These are phyloP conservation scores for Lepilemur ruficaudatus DNA, from an alignment of 2,797 vertebrate genomes.

Conservation along the genomic window DNA sequence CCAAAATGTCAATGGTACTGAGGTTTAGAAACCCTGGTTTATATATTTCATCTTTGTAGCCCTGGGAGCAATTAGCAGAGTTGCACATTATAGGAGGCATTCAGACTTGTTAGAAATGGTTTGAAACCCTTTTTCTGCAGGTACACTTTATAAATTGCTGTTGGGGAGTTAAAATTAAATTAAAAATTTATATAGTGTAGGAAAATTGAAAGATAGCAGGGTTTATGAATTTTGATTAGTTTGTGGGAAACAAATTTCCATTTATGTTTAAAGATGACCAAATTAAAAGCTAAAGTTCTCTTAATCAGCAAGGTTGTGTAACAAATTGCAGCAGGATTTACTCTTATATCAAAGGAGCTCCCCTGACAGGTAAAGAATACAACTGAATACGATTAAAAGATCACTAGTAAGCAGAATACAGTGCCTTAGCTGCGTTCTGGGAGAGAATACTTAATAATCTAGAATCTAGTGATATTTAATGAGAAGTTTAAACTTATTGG, in stretches of 20 bases:
- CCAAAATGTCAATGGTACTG: background rate
- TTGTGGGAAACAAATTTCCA: constrained; percentile 55
- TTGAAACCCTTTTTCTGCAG: background rate
- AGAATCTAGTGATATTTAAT: constrained; percentile 50
- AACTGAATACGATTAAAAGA: constrained; percentile 80
- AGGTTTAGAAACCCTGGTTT: background rate
- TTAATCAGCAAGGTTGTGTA: constrained; percentile 79
- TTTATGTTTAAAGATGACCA: constrained; percentile 71
- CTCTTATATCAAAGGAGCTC: constrained; percentile 76
- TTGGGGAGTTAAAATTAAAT: constrained; percentile 26
- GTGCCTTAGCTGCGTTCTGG: constrained; percentile 59
- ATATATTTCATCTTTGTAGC: background rate
- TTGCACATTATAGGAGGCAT: background rate
- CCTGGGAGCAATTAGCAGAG: background rate
- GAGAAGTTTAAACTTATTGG: constrained; percentile 49
- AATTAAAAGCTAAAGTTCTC: constrained; percentile 71
- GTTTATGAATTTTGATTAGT: constrained; percentile 70
- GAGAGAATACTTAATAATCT: constrained; percentile 60
- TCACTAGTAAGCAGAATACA: constrained; percentile 67
- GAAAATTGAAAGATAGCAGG: constrained; percentile 49
- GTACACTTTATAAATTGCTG: constrained; percentile 3
- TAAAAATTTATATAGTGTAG: background rate
- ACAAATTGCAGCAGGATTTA: constrained; percentile 79
- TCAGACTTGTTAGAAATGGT: background rate
- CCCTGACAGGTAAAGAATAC: constrained; percentile 68